Evolutionary conservation across 2,888 invertebrate genomes (phyloP).

Genomic region (Mimachlamys varia): DNA sequence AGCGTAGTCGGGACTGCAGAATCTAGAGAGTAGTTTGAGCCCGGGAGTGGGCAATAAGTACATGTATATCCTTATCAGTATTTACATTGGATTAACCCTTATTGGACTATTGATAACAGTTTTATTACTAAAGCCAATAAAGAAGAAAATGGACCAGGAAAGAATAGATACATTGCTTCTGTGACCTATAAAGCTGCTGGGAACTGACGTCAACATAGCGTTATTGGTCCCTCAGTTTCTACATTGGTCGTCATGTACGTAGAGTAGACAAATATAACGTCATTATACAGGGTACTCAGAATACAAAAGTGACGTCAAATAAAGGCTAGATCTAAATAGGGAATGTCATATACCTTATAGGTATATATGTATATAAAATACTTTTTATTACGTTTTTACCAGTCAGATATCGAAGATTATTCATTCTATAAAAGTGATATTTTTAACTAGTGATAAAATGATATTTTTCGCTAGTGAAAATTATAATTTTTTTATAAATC

Average conservation of each 20-base stretch:
- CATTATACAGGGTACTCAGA: no score
- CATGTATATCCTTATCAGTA: slow-evolving; percentile 60
- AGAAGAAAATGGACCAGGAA: slow-evolving; percentile 47
- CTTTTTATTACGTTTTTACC: no score
- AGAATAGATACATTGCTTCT: slow-evolving; percentile 55
- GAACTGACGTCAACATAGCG: slow-evolving; percentile 61
- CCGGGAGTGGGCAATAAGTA: slow-evolving; percentile 60
- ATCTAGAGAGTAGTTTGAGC: slow-evolving; percentile 63
- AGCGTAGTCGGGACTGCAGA: slow-evolving; percentile 65
- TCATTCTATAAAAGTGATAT: no score
- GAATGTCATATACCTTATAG: no score
- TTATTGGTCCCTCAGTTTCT: slow-evolving; percentile 66
- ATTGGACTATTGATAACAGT: slow-evolving; percentile 62
- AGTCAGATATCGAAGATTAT: no score
- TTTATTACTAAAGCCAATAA: slow-evolving; percentile 59
- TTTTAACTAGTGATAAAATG: no score
- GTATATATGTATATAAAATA: no score
- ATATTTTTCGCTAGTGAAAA: no score
- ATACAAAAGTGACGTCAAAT: no score
- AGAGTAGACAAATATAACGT: slow-evolving; percentile 65
- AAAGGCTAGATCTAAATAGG: no score
- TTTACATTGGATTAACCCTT: slow-evolving; percentile 61
- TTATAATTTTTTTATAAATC: no score
- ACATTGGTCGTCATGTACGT: slow-evolving; percentile 65
- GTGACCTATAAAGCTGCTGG: slow-evolving; percentile 59